Percentiles rank a stretch among this genome's conserved stretches.
phyloP scores from a whole-genome alignment of 2,888 invertebrate species.

The Crossocerus cetratus region DNA sequence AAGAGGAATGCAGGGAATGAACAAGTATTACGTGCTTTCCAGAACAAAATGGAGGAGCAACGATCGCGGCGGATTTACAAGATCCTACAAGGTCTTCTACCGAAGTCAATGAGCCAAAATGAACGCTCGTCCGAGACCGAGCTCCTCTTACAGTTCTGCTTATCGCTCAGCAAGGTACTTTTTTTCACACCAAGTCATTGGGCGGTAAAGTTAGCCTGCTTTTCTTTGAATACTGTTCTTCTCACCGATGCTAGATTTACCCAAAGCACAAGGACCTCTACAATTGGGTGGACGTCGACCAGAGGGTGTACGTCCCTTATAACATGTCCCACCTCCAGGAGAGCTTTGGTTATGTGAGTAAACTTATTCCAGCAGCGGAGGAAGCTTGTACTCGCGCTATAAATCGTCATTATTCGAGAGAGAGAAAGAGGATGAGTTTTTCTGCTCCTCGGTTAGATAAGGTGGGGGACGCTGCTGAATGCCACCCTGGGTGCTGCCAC shows the following conservation, averaged over 20 bases:
- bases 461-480: slow-evolving; percentile 72
- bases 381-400: too few relatives aligned
- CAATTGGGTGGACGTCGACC: slow-evolving; percentile 74
- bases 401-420: neutral
- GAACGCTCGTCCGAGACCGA: slow-evolving; percentile 74
- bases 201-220: neutral
- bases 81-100: slow-evolving; percentile 74
- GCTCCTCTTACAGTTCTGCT: slow-evolving; percentile 75
- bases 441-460: slow-evolving; percentile 69
- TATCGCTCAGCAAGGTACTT: slow-evolving; percentile 75
- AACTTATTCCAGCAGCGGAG: neutral
- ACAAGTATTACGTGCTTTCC: slow-evolving; percentile 26
- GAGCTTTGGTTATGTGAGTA: slow-evolving; percentile 77
- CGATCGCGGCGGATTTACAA: slow-evolving; percentile 73
- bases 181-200: neutral
- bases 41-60: slow-evolving; percentile 75
- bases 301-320: slow-evolving; percentile 75
- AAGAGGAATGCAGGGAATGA: neutral
- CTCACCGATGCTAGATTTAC: slow-evolving; percentile 66
- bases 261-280: slow-evolving; percentile 76
- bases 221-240: slow-evolving; percentile 7
- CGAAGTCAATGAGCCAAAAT: slow-evolving; percentile 72
- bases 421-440: slow-evolving; percentile 30
- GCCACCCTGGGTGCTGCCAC: slow-evolving; percentile 64
- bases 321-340: slow-evolving; percentile 76